A percentile compares a stretch with the other conserved stretches of the same genome.
These are phyloP conservation scores for Periphyllus acericola DNA, from an alignment of 2,888 invertebrate genomes.

Conservation along the genomic window DNA sequence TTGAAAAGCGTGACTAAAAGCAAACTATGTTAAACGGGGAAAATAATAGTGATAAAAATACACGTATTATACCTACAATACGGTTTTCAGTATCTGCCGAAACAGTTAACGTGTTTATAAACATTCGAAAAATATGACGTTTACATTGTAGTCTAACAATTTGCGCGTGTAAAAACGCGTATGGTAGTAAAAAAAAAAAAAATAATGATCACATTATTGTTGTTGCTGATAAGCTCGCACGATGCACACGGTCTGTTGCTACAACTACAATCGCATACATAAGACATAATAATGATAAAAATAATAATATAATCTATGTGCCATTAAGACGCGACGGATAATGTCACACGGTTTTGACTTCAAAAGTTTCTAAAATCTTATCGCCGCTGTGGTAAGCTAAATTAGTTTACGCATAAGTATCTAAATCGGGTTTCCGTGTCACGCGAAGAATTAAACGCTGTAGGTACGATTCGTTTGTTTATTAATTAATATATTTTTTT, in stretches of 20 bases:
- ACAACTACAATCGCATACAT: too few species aligned
- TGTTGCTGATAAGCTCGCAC: neutral
- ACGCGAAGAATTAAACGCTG: neutral
- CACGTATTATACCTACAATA: neutral
- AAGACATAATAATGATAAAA: too few species aligned
- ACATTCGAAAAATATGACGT: neutral
- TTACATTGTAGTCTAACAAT: neutral
- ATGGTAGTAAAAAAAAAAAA: neutral
- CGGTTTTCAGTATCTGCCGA: neutral
- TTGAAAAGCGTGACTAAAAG: neutral
- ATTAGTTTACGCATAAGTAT: neutral
- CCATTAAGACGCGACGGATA: neutral
- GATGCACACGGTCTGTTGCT: neutral
- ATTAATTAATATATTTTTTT: neutral
- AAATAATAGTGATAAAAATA: neutral
- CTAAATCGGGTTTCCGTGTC: slow-evolving; percentile 15
- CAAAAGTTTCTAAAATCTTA: slow-evolving; percentile 2
- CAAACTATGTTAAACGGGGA: neutral
- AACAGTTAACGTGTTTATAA: neutral
- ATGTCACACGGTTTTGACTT: neutral
- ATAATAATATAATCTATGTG: neutral
- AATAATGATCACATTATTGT: neutral
- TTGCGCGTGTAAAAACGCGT: neutral
- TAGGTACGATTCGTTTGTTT: neutral
- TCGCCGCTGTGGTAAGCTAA: neutral